Conservation (phyloP, 2,797 vertebrate species). For the Lepilemur septentrionalis region DNA sequence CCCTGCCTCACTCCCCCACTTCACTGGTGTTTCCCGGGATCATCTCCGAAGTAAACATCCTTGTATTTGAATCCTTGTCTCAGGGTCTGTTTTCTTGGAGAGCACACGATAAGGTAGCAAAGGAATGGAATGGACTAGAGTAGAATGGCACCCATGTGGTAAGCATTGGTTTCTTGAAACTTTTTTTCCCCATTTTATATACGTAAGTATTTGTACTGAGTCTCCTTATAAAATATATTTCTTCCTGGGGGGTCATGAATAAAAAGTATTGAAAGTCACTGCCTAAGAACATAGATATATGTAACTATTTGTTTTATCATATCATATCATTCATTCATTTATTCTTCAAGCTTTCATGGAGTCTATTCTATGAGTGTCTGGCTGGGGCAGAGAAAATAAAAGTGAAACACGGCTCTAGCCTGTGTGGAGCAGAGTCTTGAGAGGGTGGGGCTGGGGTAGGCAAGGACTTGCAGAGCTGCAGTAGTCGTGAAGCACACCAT, state of each 20-base stretch:
- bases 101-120: not conserved
- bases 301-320: not conserved
- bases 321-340: not conserved
- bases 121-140: not conserved
- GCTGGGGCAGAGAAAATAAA: not conserved
- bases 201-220: not conserved
- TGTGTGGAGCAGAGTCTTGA: not conserved
- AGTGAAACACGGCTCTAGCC: not conserved
- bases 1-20: not conserved
- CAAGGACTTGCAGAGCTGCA: not conserved
- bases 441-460: not conserved
- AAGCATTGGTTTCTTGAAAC: conserved; percentile 16
- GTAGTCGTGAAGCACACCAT: not conserved
- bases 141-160: not conserved
- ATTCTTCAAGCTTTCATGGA: not conserved
- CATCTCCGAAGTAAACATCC: not conserved
- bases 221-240: not conserved
- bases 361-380: not conserved
- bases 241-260: not conserved
- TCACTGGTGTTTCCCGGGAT: not conserved
- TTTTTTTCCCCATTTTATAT: not conserved
- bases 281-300: not conserved
- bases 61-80: conserved; percentile 19
- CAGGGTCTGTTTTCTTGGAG: conserved; percentile 4
- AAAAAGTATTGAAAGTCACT: not conserved